Conservation (phyloP, 2,797 vertebrate genomes). For the Spinus pinus region DNA sequence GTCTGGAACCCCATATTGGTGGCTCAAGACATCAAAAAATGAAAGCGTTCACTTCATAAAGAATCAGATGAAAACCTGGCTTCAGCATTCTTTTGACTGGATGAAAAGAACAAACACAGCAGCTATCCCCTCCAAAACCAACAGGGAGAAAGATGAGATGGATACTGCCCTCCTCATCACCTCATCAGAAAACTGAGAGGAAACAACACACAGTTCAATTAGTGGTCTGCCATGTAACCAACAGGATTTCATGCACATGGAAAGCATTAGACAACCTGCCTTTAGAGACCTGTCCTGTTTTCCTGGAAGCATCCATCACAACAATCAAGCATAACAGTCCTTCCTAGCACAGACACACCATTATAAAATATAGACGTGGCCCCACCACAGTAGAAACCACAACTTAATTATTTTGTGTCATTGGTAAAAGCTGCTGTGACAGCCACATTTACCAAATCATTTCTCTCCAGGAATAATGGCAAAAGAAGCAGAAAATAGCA, state of each 20-base stretch:
- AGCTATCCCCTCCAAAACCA: not conserved
- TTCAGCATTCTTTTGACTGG: not conserved
- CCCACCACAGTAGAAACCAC: conserved; percentile 35
- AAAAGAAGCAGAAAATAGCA: conserved; percentile 3
- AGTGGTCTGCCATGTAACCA: not conserved
- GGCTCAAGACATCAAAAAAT: not conserved
- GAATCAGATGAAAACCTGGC: not conserved
- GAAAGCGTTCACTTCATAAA: not conserved
- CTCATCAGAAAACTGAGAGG: not conserved
- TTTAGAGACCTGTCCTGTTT: not conserved
- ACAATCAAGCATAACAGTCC: not conserved
- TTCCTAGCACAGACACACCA: not conserved
- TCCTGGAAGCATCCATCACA: not conserved
- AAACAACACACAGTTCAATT: not conserved
- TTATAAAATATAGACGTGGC: not conserved
- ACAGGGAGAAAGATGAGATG: not conserved
- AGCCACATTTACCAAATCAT: conserved; percentile 9
- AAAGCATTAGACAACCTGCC: not conserved
- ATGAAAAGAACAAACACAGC: not conserved
- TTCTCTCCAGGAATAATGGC: conserved; percentile 7
- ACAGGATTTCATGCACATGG: not conserved
- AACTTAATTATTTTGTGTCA: conserved; percentile 48
- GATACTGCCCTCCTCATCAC: not conserved
- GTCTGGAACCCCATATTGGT: not conserved
- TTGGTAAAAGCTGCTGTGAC: conserved; percentile 15